Evolutionary conservation across 2,113 vertebrate species (phyloP).

Genomic region (Ramphastos sulfuratus): DNA sequence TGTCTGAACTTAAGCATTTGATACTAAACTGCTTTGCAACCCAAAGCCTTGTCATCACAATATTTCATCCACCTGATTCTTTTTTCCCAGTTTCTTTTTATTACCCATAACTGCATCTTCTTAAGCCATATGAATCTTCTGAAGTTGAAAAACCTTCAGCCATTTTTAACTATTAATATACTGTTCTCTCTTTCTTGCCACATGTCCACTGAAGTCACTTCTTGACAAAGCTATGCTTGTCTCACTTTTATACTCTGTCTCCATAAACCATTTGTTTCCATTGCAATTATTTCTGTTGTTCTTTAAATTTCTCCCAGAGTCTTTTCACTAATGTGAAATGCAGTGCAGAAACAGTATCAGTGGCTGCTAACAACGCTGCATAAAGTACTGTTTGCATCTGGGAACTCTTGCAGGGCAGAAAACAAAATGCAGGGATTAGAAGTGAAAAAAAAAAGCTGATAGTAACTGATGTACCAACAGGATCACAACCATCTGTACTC

Average conservation of each 20-base stretch:
- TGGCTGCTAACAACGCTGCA: background rate
- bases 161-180: background rate
- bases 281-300: background rate
- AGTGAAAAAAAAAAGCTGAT: background rate
- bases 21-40: background rate
- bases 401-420: constrained; percentile 25
- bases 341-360: constrained; percentile 31
- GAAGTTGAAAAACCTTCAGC: background rate
- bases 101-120: background rate
- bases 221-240: background rate
- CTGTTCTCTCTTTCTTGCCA: background rate
- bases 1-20: background rate
- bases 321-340: constrained; percentile 23
- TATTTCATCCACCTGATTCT: background rate
- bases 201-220: background rate
- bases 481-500: background rate
- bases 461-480: background rate
- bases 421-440: constrained; percentile 15
- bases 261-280: background rate
- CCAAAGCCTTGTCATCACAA: background rate
- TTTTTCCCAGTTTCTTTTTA: background rate
- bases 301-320: background rate
- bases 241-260: background rate
- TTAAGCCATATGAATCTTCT: background rate
- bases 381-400: background rate